These are phyloP conservation scores for Hyla sarda DNA, from an alignment of 2,113 vertebrate species.

Conservation along the genomic window DNA sequence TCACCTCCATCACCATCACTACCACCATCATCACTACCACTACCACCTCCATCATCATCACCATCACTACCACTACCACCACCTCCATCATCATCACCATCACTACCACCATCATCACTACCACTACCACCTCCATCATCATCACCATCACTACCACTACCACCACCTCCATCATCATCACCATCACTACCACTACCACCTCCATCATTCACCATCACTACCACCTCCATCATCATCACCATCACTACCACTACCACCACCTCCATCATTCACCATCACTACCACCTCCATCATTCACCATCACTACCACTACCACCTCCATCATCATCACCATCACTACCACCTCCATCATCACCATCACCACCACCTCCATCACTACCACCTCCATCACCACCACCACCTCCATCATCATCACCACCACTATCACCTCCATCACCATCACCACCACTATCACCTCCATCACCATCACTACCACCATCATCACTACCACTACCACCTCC, in stretches of 20 bases:
- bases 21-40: background rate
- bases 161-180: background rate
- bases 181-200: too few species aligned
- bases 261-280: background rate
- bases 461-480: background rate
- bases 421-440: background rate
- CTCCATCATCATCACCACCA: background rate
- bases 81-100: background rate
- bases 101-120: background rate
- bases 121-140: background rate
- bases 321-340: background rate
- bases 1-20: background rate
- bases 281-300: background rate
- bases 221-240: background rate
- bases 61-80: background rate
- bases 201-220: too few species aligned
- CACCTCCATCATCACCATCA: background rate
- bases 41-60: too few species aligned
- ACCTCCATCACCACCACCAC: background rate
- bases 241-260: background rate
- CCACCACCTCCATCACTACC: background rate
- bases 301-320: background rate
- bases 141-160: background rate
- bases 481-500: background rate
- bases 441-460: background rate